These are phyloP conservation scores for Hymenopus coronatus DNA, from an alignment of 2,888 invertebrate species.

Conservation along the genomic window DNA sequence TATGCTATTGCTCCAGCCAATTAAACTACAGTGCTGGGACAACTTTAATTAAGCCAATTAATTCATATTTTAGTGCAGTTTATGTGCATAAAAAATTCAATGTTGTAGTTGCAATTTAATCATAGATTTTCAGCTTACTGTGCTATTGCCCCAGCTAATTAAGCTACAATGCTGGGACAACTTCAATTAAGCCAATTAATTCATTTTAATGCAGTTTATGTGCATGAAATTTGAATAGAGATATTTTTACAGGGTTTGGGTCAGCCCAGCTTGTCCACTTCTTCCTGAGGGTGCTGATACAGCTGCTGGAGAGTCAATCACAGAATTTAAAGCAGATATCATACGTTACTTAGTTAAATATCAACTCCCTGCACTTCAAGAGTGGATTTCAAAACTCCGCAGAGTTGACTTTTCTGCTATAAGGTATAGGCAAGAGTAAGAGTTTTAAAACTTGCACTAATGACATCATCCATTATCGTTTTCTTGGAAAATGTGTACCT, in stretches of 20 bases:
- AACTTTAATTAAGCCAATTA: no score
- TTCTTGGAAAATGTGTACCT: neutral
- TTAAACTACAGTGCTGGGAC: no score
- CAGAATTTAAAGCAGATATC: conserved; percentile 76
- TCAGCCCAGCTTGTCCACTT: conserved; percentile 75
- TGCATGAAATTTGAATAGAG: neutral
- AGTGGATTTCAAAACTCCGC: conserved; percentile 72
- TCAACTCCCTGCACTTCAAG: conserved; percentile 61
- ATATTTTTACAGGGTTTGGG: conserved; percentile 67
- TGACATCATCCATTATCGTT: conserved; percentile 13
- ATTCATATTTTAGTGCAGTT: no score
- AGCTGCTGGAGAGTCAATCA: conserved; percentile 72
- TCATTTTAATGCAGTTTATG: neutral
- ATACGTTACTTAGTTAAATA: conserved; percentile 75
- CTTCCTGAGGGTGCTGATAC: conserved; percentile 55
- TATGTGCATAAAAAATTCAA: no score
- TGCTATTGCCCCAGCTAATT: no score
- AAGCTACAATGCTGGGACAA: no score
- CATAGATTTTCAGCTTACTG: no score
- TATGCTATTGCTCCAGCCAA: no score
- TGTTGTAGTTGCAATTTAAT: no score
- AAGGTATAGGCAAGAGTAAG: conserved; percentile 54
- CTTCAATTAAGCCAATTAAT: neutral
- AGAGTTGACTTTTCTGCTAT: conserved; percentile 78
- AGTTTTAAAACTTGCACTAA: conserved; percentile 18